phyloP scores from a whole-genome alignment of 2,888 invertebrate genomes.

The Iselma pallidipennis region DNA sequence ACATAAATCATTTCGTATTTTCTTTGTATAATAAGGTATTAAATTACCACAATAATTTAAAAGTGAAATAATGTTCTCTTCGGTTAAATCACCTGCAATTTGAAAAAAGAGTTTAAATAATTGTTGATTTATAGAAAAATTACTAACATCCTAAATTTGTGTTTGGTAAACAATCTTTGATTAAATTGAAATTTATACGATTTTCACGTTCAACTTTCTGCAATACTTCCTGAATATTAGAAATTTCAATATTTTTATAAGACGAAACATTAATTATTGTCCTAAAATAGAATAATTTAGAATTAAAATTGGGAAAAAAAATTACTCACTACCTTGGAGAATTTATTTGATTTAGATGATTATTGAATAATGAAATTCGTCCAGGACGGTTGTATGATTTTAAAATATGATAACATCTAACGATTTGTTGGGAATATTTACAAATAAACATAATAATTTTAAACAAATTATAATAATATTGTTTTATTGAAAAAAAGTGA shows the following conservation, averaged over 20 bases:
- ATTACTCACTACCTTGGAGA: not conserved
- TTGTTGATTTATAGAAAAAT: too few species aligned
- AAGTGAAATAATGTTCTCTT: slow-evolving; percentile 58
- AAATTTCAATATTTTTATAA: not conserved
- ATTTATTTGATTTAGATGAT: not conserved
- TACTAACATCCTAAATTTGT: not conserved
- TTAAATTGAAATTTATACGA: not conserved
- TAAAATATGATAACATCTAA: not conserved
- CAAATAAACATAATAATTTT: not conserved
- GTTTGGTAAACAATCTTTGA: not conserved
- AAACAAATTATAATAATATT: not conserved
- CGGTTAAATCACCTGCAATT: slow-evolving; percentile 45
- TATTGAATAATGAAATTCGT: not conserved
- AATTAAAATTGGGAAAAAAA: not conserved
- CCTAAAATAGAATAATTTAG: not conserved
- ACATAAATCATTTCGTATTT: slow-evolving; percentile 58
- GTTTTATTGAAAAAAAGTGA: not conserved
- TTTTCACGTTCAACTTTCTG: not conserved
- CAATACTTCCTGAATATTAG: not conserved
- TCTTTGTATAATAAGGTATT: slow-evolving; percentile 58
- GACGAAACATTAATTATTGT: not conserved
- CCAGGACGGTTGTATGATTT: not conserved
- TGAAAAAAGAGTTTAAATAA: too few species aligned
- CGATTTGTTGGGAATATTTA: not conserved
- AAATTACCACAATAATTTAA: slow-evolving; percentile 63